Evolutionary conservation across 2,888 invertebrate genomes (phyloP).

Genomic region (Oxyteleia sp.): DNA sequence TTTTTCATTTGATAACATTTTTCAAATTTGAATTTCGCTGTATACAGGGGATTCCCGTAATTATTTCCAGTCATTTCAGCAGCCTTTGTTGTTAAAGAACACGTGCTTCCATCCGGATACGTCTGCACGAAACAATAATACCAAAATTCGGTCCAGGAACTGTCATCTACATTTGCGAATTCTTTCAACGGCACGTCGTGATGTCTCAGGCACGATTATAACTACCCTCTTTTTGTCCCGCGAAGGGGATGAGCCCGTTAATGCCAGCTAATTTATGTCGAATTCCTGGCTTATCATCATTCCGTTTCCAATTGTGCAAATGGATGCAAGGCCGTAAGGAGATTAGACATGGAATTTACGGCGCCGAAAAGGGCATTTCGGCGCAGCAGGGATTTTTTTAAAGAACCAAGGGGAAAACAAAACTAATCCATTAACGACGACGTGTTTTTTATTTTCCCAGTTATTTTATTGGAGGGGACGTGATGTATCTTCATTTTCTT

Average conservation of each 20-base stretch:
- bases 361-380: conserved; percentile 28
- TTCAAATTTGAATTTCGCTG: no score
- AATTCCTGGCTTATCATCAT: conserved; percentile 67
- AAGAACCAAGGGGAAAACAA: not conserved
- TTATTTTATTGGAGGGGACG: conserved; percentile 1
- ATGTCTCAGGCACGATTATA: conserved; percentile 58
- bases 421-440: conserved; percentile 34
- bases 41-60: conserved; percentile 72
- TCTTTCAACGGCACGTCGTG: conserved; percentile 42
- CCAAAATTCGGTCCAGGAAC: no score
- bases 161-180: conserved; percentile 40
- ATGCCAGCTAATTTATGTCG: conserved; percentile 69
- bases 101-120: conserved; percentile 17
- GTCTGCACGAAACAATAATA: not conserved
- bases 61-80: conserved; percentile 74
- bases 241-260: conserved; percentile 52
- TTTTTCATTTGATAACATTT: no score
- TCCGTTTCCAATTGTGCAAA: conserved; percentile 71
- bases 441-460: not conserved
- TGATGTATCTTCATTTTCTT: not conserved
- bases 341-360: conserved; percentile 63
- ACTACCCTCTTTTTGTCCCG: conserved; percentile 11
- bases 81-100: conserved; percentile 28
- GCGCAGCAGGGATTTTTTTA: conserved; percentile 31
- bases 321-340: conserved; percentile 56